Percentiles rank a stretch among this genome's conserved stretches.
phyloP scores from a whole-genome alignment of 2,888 invertebrate genomes.

The Blera fallax region DNA sequence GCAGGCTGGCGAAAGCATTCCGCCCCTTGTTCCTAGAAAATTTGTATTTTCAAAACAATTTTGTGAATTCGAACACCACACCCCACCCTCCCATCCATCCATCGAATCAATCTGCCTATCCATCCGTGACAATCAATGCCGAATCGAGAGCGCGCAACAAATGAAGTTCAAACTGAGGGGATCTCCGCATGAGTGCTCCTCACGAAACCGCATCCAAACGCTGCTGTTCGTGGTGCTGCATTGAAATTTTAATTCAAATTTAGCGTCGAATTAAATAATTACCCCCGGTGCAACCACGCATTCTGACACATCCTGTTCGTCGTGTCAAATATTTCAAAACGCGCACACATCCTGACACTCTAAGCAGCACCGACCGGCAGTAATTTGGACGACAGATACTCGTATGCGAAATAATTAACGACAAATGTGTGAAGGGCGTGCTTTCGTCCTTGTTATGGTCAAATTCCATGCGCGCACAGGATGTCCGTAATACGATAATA shows the following conservation, averaged over 20 bases:
- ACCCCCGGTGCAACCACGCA: not conserved
- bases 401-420: conserved; percentile 2
- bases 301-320: not conserved
- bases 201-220: conserved; percentile 34
- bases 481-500: conserved; percentile 26
- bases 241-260: conserved; percentile 54
- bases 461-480: not conserved
- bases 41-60: not conserved
- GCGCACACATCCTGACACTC: not conserved
- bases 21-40: not conserved
- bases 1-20: not conserved
- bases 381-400: not conserved
- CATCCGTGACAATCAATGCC: not conserved
- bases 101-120: too few relatives aligned
- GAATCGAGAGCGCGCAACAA: not conserved
- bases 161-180: not conserved
- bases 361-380: not conserved
- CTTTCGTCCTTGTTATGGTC: conserved; percentile 5
- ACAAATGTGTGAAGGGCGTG: not conserved
- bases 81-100: too few relatives aligned
- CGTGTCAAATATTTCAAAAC: conserved; percentile 19
- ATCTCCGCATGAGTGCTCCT: conserved; percentile 20
- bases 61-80: not conserved
- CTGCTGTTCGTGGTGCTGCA: conserved; percentile 20
- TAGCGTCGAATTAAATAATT: conserved; percentile 48